Base-by-base conservation (phyloP, 1,140 invertebrate species). In the Callitettix versicolor region DNA sequence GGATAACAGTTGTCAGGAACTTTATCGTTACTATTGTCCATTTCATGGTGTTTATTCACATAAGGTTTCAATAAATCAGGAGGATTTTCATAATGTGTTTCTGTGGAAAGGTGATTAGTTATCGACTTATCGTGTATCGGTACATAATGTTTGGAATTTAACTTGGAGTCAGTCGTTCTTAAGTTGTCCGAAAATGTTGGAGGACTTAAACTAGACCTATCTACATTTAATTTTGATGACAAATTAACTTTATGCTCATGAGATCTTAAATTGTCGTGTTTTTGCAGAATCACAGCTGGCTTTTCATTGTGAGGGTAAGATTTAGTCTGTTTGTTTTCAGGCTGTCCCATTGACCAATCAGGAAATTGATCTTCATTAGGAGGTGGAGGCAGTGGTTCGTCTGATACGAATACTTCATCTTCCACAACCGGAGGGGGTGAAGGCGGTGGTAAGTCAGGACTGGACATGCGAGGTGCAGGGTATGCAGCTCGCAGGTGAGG, bases 311-410 rank as follows among this genome's bases (percentile, higher is more conserved):
- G 26, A 9, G 26, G 9, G 9, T 30, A 30, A 30, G 26, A 4
- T 30, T 30, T 30, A 30, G 14, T 40, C 14, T 40, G 38, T 40
- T 14, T 40, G 14, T 14, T 40, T 14, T 14, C 38, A 4, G 38
- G 12, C 14, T 40, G 26, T 4, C 26, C 26, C 9, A 9, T 9
- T 9, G 9, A 3, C 26, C 26, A 30, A 30, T 51, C 49, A 40
- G 49, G 50, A 14, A 55, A 36, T 26, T 55, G 54, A 17, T 55
- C 65, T 58, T 79, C 77, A 11, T 78, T 75, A 18, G 84, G 84
- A 7, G 84, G 81, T 2, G 81, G 83, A n/a, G 84, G 84, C 46
- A 86, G 68, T 4, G 83, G 83, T 64, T 85, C 83, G 60, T 86
- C 84, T 56, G 74, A 40, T 44, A 58, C 42, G 14, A 53, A 24